These are phyloP conservation scores for Trichogramma dendrolimi DNA, from an alignment of 2,888 invertebrate genomes.

Conservation along the genomic window DNA sequence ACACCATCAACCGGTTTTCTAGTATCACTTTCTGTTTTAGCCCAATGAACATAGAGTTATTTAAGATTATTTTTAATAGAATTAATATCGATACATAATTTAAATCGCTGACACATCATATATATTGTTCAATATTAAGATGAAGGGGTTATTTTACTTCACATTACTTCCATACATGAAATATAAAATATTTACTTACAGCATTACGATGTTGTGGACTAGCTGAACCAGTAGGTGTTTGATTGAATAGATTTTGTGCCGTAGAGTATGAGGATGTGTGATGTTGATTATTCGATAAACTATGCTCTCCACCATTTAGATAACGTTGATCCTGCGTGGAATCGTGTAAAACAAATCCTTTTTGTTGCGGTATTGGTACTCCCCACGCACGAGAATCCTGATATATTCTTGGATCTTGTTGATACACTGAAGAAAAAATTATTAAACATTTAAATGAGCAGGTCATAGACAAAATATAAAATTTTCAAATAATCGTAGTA, in stretches of 20 bases:
- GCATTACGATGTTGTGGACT: constrained; percentile 64
- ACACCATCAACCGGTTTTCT: constrained; percentile 49
- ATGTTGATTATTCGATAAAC: constrained; percentile 55
- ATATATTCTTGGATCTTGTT: constrained; percentile 46
- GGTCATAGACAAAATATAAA: neutral
- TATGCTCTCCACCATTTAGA: constrained; percentile 65
- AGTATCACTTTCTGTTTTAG: neutral
- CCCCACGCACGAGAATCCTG: constrained; percentile 49
- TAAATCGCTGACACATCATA: too few relatives aligned
- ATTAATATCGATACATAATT: neutral
- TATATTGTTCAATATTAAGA: too few relatives aligned
- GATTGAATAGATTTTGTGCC: constrained; percentile 51
- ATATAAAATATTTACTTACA: constrained; percentile 37
- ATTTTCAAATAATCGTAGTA: neutral
- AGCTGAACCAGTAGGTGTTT: constrained; percentile 58
- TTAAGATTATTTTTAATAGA: constrained; percentile 15
- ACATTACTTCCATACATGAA: too few relatives aligned
- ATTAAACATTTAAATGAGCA: neutral
- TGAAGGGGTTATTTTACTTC: too few relatives aligned
- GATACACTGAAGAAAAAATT: constrained; percentile 38
- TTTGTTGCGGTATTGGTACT: constrained; percentile 52
- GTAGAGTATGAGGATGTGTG: constrained; percentile 54
- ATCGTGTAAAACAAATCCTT: constrained; percentile 65
- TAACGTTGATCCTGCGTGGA: constrained; percentile 55
- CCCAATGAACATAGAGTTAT: constrained; percentile 11